Evolutionary conservation across 2,888 invertebrate species (phyloP).

Genomic region (Sclerodermus sp.): DNA sequence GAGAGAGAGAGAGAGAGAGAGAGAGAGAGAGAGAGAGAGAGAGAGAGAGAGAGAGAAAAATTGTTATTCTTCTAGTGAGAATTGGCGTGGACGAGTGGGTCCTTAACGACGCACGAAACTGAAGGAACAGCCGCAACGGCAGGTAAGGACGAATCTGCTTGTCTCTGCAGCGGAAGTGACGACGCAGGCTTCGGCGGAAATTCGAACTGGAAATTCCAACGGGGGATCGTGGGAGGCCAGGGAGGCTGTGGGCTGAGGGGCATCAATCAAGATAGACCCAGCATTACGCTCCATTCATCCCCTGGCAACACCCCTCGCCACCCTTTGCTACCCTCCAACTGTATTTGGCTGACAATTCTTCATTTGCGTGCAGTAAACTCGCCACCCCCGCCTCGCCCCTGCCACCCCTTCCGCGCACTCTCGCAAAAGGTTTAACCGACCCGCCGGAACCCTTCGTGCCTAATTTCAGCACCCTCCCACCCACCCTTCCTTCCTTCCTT

Average conservation of each 20-base stretch:
- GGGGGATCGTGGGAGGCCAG: constrained; percentile 39
- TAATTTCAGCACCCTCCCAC: too few species aligned
- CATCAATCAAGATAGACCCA: constrained; percentile 55
- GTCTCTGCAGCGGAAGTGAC: constrained; percentile 48
- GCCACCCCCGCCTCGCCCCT: constrained; percentile 17
- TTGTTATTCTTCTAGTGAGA: too few species aligned
- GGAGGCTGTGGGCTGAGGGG: constrained; percentile 30
- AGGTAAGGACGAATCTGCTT: constrained; percentile 26
- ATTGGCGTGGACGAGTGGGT: too few species aligned
- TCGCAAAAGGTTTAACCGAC: too few species aligned
- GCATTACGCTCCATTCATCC: constrained; percentile 57
- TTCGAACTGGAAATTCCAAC: constrained; percentile 53
- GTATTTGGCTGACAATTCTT: constrained; percentile 57
- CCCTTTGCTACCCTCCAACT: constrained; percentile 32
- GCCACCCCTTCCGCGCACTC: not conserved
- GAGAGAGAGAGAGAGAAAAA: too few species aligned
- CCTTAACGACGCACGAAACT: constrained; percentile 8
- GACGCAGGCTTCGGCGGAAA: constrained; percentile 46
- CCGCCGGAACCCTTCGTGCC: too few species aligned
- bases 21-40: too few species aligned
- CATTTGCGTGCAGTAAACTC: constrained; percentile 55
- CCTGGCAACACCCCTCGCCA: constrained; percentile 30
- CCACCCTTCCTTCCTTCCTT: too few species aligned
- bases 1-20: too few species aligned
- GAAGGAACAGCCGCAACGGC: not conserved